Conservation (phyloP, 2,888 invertebrate genomes). For the Acleris emargana region DNA sequence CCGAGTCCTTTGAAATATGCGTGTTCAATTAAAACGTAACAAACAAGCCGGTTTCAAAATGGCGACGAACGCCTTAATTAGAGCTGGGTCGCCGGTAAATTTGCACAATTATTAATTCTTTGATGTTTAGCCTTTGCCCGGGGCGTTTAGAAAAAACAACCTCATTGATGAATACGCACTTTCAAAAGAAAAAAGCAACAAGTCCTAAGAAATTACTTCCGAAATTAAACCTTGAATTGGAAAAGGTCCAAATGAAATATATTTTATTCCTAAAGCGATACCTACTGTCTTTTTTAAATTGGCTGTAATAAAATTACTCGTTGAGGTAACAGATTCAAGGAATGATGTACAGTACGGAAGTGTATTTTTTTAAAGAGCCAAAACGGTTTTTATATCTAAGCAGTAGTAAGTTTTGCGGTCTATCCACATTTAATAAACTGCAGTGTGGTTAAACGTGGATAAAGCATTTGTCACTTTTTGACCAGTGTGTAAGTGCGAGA, state of each 20-base stretch:
- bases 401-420: too few relatives aligned
- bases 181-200: too few relatives aligned
- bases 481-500: too few relatives aligned
- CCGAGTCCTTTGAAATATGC: slow-evolving; percentile 15
- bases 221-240: too few relatives aligned
- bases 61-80: slow-evolving; percentile 30
- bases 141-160: slow-evolving; percentile 4
- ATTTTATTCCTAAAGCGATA: too few relatives aligned
- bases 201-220: too few relatives aligned
- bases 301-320: not conserved
- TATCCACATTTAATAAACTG: too few relatives aligned
- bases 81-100: slow-evolving; percentile 26
- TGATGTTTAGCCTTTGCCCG: slow-evolving; percentile 25
- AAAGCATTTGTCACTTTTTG: too few relatives aligned
- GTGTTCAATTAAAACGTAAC: slow-evolving; percentile 24
- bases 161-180: slow-evolving; percentile 8
- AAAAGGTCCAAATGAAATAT: too few relatives aligned
- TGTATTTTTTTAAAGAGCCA: too few relatives aligned
- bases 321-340: not conserved
- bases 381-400: not conserved
- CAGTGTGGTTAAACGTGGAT: too few relatives aligned
- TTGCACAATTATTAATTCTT: slow-evolving; percentile 35
- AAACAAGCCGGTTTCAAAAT: slow-evolving; percentile 25
- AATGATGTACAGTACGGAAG: not conserved
- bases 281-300: too few relatives aligned